Conservation (phyloP, 2,888 invertebrate species). For the Chironomus riparius region DNA sequence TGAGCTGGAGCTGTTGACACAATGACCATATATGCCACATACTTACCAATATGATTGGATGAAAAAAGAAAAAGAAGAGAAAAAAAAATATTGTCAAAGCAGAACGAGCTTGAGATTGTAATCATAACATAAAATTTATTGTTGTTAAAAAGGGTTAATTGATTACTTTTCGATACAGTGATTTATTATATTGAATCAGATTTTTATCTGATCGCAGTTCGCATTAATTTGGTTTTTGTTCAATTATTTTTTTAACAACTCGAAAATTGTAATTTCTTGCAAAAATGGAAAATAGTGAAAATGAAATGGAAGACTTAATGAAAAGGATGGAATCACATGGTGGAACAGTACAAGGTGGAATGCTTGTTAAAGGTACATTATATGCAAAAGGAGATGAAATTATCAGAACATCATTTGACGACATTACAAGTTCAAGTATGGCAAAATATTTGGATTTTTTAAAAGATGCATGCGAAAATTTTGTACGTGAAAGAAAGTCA, state of each 20-base stretch:
- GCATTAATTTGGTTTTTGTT: not conserved
- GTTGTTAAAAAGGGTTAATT: not conserved
- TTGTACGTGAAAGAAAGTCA: not conserved
- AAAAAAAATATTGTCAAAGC: not conserved
- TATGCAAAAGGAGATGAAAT: not conserved
- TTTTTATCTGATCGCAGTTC: not conserved
- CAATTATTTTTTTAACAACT: not conserved
- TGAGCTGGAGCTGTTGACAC: not conserved
- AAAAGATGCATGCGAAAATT: not conserved
- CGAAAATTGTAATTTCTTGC: not conserved
- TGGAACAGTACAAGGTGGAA: not conserved
- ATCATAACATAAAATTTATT: not conserved
- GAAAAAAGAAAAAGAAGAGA: not conserved
- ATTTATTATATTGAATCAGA: not conserved
- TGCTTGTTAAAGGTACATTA: not conserved
- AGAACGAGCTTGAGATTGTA: not conserved
- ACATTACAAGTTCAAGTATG: not conserved
- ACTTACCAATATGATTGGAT: not conserved
- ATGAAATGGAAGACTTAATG: not conserved
- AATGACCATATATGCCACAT: not conserved
- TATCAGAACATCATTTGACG: not conserved
- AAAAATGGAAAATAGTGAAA: not conserved
- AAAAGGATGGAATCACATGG: not conserved
- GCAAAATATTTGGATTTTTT: not conserved
- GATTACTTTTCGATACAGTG: not conserved